Conservation (phyloP, 2,888 invertebrate species). For the Drosophila incognita region DNA sequence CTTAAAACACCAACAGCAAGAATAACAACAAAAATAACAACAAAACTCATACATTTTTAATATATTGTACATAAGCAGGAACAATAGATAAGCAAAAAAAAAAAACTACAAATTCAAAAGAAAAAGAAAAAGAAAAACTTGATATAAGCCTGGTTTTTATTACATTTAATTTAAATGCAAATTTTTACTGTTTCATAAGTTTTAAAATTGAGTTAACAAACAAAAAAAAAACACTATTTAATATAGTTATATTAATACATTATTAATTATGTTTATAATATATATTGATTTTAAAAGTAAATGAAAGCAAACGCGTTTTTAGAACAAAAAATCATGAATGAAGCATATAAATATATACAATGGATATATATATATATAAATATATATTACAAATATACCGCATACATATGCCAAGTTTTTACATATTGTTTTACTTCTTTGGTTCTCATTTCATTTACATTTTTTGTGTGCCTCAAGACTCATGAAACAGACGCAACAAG, state of each 20-base stretch:
- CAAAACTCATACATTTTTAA: constrained; percentile 15
- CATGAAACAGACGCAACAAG: constrained; percentile 60
- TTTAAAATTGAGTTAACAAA: constrained; percentile 41
- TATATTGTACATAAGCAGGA: constrained; percentile 27
- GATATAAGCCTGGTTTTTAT: constrained; percentile 52
- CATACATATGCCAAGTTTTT: constrained; percentile 53
- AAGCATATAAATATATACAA: constrained; percentile 35
- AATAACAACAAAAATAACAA: constrained; percentile 19
- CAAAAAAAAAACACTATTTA: constrained; percentile 25
- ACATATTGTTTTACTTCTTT: constrained; percentile 34
- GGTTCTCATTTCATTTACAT: constrained; percentile 3
- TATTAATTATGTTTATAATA: constrained; percentile 62
- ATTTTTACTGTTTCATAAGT: constrained; percentile 55
- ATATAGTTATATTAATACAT: constrained; percentile 49
- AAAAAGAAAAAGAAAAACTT: constrained; percentile 9
- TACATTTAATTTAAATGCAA: constrained; percentile 50
- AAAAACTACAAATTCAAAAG: constrained; percentile 9
- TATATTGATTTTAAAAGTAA: constrained; percentile 69
- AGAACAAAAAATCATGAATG: constrained; percentile 61
- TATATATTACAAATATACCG: constrained; percentile 59
- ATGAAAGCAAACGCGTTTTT: constrained; percentile 70
- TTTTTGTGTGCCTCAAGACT: constrained; percentile 53
- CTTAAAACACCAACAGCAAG: constrained; percentile 29
- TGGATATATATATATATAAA: constrained; percentile 36
- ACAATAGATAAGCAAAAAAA: constrained; percentile 4